phyloP scores from a whole-genome alignment of 2,888 invertebrate genomes.

The Lepidocyrtinus sp. region DNA sequence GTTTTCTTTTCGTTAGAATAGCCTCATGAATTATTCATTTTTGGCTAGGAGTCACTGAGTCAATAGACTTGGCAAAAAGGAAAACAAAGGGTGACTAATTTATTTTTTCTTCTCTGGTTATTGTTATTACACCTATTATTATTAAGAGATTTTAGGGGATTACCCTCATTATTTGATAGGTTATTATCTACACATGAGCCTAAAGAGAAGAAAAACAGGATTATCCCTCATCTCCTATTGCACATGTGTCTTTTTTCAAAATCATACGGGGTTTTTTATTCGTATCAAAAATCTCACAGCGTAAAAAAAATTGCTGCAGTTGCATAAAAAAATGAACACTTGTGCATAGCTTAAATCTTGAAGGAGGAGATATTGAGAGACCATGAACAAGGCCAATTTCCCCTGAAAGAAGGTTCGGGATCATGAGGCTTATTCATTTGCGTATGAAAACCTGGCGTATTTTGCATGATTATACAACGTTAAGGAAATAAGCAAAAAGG shows the following conservation, averaged over 20 bases:
- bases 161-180: conserved; percentile 18
- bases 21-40: conserved; percentile 2
- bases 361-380: too few relatives aligned
- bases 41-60: conserved; percentile 18
- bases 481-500: conserved; percentile 20
- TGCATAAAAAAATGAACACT: conserved; percentile 2
- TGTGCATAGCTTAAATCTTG: too few relatives aligned
- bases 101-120: background rate
- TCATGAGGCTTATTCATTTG: background rate
- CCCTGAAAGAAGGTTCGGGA: conserved; percentile 1
- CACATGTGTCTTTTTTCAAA: background rate
- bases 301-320: conserved; percentile 11
- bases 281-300: too few relatives aligned
- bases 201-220: conserved; percentile 8
- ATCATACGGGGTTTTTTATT: conserved; percentile 5
- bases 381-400: conserved; percentile 18
- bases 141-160: conserved; percentile 14
- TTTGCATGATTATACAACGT: conserved; percentile 22
- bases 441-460: background rate
- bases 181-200: background rate
- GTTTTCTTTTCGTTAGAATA: background rate
- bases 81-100: conserved; percentile 12
- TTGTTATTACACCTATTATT: background rate
- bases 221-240: background rate
- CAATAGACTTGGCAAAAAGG: background rate